Conservation (phyloP, 2,797 vertebrate genomes). For the Pseudopleuronectes americanus region DNA sequence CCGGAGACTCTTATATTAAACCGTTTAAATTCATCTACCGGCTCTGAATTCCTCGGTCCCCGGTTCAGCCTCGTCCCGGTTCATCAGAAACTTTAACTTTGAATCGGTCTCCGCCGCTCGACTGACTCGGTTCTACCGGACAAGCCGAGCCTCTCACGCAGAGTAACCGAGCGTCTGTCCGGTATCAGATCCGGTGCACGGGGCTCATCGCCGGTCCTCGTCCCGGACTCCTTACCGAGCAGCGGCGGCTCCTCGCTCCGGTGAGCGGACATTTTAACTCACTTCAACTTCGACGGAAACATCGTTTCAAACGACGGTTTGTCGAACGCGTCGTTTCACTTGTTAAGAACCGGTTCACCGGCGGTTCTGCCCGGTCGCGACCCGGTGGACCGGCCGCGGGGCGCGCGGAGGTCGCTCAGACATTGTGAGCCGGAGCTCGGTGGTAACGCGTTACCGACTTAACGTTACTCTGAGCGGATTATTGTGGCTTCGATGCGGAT, state of each 20-base stretch:
- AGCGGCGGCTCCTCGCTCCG: conserved; percentile 12
- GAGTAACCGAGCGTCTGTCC: too few species aligned
- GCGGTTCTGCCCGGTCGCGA: background rate
- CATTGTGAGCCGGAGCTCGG: conserved; percentile 1
- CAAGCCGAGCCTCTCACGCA: background rate
- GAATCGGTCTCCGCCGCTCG: background rate
- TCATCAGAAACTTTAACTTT: conserved; percentile 18
- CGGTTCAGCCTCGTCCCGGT: background rate
- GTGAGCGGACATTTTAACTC: conserved; percentile 78
- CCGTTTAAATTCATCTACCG: too few species aligned
- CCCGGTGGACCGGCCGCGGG: background rate
- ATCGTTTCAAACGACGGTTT: rapidly evolving
- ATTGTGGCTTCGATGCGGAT: too few species aligned
- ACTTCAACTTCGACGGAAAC: conserved; percentile 54
- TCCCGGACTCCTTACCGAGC: conserved; percentile 13
- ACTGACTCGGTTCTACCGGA: too few species aligned
- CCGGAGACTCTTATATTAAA: too few species aligned
- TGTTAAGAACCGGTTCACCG: background rate
- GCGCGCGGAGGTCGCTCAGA: conserved; percentile 2
- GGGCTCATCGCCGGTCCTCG: background rate
- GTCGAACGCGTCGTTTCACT: rapidly evolving
- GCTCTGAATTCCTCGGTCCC: too few species aligned
- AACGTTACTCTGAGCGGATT: background rate
- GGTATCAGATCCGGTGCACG: too few species aligned
- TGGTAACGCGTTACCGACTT: background rate